Evolutionary conservation across 2,888 invertebrate genomes (phyloP).

Genomic region (Mactromeris polynyma): DNA sequence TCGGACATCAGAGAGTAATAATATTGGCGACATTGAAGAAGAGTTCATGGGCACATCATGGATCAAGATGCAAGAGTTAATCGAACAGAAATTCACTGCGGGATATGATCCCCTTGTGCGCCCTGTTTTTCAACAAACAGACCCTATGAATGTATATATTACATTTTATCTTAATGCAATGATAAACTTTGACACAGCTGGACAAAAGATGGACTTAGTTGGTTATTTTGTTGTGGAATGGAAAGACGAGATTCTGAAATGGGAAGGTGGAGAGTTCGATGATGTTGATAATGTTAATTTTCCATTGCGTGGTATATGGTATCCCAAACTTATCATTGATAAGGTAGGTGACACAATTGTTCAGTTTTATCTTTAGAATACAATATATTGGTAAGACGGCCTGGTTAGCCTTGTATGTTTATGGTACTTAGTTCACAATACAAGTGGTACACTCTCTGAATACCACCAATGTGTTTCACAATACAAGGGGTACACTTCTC

Average conservation of each 20-base stretch:
- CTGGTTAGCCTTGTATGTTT: too few species aligned
- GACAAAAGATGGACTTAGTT: constrained; percentile 11
- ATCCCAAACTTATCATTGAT: constrained; percentile 24
- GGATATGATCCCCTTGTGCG: neutral
- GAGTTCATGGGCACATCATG: neutral
- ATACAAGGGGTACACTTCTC: too few species aligned
- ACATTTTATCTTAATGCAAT: neutral
- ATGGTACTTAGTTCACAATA: too few species aligned
- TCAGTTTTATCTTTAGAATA: too few species aligned
- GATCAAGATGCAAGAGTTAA: neutral
- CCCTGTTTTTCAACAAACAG: neutral
- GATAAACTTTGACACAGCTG: constrained; percentile 13
- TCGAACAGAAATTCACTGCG: neutral
- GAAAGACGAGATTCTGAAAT: neutral
- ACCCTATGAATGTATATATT: neutral
- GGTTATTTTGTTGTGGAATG: constrained; percentile 13
- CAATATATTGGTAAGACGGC: too few species aligned
- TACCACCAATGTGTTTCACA: too few species aligned
- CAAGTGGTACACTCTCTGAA: too few species aligned
- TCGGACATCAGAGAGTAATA: too few species aligned
- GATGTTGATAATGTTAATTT: neutral
- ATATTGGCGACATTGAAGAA: too few species aligned
- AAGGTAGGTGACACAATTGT: too few species aligned
- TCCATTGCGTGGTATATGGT: neutral
- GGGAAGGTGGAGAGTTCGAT: constrained; percentile 13